Conservation (phyloP, 2,797 vertebrate genomes). For the Staurois parvus region DNA sequence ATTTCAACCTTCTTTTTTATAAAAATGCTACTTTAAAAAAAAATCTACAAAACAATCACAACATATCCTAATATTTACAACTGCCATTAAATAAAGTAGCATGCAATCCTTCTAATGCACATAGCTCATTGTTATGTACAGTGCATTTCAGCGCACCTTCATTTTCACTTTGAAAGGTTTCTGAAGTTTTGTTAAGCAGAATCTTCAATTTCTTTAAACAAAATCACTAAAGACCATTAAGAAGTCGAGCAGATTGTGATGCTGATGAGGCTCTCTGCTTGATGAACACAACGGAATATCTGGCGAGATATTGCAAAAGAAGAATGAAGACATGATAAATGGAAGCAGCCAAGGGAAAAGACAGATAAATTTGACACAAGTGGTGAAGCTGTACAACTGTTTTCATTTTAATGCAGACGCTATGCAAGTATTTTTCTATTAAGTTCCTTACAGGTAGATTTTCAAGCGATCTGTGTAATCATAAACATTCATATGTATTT, state of each 20-base stretch:
- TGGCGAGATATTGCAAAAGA: constrained; percentile 37
- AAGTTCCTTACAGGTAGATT: not conserved
- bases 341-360: constrained; percentile 38
- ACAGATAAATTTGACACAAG: constrained; percentile 32
- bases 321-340: constrained; percentile 45
- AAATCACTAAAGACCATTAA: constrained; percentile 47
- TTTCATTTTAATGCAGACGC: not conserved
- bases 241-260: constrained; percentile 50
- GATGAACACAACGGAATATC: constrained; percentile 38
- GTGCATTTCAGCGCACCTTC: constrained; percentile 6
- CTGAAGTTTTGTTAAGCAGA: constrained; percentile 24
- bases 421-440: not conserved
- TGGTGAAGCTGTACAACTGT: constrained; percentile 3
- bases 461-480: not conserved
- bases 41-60: not conserved
- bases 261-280: constrained; percentile 46
- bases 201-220: constrained; percentile 38
- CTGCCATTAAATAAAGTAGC: not conserved
- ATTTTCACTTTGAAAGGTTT: not conserved
- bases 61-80: constrained; percentile 2
- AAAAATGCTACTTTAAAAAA: no score
- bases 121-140: constrained; percentile 25
- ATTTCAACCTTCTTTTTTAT: not conserved
- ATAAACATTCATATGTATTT: not conserved
- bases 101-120: not conserved